Evolutionary conservation across 1,140 invertebrate genomes (phyloP).

Genomic region (Gonatopus flavifemur): DNA sequence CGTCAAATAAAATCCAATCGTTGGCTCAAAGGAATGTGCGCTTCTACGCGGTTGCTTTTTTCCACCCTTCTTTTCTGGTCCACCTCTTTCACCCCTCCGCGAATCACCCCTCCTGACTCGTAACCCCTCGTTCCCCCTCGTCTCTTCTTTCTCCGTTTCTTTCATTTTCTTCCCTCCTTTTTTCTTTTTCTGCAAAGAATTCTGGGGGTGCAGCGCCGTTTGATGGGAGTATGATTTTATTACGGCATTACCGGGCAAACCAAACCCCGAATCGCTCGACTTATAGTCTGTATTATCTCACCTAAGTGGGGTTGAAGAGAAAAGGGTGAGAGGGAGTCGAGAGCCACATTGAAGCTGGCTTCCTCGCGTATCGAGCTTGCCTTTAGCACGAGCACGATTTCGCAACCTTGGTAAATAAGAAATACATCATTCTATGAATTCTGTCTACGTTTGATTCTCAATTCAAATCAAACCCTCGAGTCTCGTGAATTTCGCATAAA

Average conservation of each 20-base stretch:
- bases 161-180: conserved; percentile 2
- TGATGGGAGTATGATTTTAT: conserved; percentile 61
- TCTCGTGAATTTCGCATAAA: no score
- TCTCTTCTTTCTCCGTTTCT: conserved; percentile 16
- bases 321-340: no score
- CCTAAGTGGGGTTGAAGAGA: conserved; percentile 27
- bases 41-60: conserved; percentile 42
- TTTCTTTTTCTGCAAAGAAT: conserved; percentile 1
- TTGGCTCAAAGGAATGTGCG: conserved; percentile 55
- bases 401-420: no score
- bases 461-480: no score
- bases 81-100: no score
- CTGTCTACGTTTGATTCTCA: no score
- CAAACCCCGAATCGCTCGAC: conserved; percentile 57
- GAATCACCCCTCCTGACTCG: conserved; percentile 7
- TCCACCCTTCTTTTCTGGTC: conserved; percentile 20
- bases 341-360: no score
- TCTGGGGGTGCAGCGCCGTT: conserved; percentile 47
- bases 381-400: no score
- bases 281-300: conserved; percentile 59
- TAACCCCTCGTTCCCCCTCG: neutral
- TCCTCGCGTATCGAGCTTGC: no score
- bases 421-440: no score
- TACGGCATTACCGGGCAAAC: conserved; percentile 57
- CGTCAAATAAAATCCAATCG: conserved; percentile 61